Percentiles rank a stretch among this genome's conserved stretches.
Conservation (phyloP, 2,797 vertebrate species). For the Hoplostethus atlanticus region DNA sequence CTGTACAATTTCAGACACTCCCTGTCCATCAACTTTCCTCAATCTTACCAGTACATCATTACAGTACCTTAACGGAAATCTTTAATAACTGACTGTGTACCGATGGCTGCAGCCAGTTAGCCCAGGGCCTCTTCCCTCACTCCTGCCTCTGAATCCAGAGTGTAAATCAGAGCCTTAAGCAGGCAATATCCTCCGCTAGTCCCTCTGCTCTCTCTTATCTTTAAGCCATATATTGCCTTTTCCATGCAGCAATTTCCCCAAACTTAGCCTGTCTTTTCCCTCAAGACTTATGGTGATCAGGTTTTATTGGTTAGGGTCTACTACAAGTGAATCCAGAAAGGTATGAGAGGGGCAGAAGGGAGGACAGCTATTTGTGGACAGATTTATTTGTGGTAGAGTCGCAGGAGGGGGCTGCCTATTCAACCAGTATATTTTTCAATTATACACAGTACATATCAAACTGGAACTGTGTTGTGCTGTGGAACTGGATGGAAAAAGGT, state of each 20-base stretch:
- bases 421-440: constrained; percentile 68
- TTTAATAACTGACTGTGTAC: constrained; percentile 43
- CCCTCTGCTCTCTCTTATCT: constrained; percentile 69
- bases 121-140: constrained; percentile 26
- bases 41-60: constrained; percentile 43
- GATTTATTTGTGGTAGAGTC: constrained; percentile 62
- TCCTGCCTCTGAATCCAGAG: constrained; percentile 50
- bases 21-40: constrained; percentile 33
- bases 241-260: constrained; percentile 75
- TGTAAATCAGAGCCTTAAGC: constrained; percentile 75
- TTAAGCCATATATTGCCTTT: constrained; percentile 78
- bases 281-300: constrained; percentile 74
- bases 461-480: constrained; percentile 26
- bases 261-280: constrained; percentile 67
- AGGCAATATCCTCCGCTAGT: constrained; percentile 67
- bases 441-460: constrained; percentile 65
- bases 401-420: constrained; percentile 62
- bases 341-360: constrained; percentile 52
- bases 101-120: constrained; percentile 34
- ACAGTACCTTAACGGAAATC: constrained; percentile 34
- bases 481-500: constrained; percentile 72
- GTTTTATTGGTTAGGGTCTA: constrained; percentile 72
- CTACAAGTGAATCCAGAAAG: constrained; percentile 62
- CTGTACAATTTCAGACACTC: constrained; percentile 21
- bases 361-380: constrained; percentile 52